A percentile compares a stretch with the other conserved stretches of the same genome.
These are phyloP conservation scores for Tipula lateralis DNA, from an alignment of 2,888 invertebrate species.

Conservation along the genomic window DNA sequence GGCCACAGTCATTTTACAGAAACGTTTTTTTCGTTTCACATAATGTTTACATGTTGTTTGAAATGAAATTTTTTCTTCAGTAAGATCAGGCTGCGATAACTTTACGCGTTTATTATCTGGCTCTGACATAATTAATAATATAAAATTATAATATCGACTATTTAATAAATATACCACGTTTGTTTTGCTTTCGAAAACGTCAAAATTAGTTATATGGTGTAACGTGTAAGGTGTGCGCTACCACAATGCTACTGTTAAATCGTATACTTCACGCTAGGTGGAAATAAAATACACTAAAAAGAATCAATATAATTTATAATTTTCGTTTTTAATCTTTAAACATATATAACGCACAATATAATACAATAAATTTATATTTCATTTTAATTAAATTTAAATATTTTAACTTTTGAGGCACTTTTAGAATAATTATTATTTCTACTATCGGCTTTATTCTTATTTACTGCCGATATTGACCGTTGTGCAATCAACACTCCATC, in stretches of 20 bases:
- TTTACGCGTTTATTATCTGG: not conserved
- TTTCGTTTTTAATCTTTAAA: not conserved
- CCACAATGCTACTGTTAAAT: not conserved
- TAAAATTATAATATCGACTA: not conserved
- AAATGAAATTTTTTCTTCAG: conserved; percentile 25
- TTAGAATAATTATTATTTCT: conserved; percentile 42
- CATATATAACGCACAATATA: not conserved
- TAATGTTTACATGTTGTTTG: conserved; percentile 56
- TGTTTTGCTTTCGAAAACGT: not conserved
- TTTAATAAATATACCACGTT: not conserved
- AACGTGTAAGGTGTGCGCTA: not conserved
- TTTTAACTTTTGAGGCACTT: conserved; percentile 47
- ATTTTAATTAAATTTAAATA: conserved; percentile 12
- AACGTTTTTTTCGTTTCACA: conserved; percentile 65
- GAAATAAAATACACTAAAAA: not conserved
- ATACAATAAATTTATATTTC: not conserved
- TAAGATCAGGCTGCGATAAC: not conserved
- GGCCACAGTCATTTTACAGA: conserved; percentile 69
- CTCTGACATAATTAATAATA: not conserved
- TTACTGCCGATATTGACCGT: conserved; percentile 45
- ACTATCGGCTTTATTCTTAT: not conserved
- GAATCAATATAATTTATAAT: not conserved
- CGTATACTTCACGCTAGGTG: not conserved
- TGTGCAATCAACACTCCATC: not conserved
- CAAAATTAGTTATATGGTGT: not conserved